Percentiles rank a stretch among this genome's conserved stretches.
These are phyloP conservation scores for Enteromius argenteus DNA, from an alignment of 2,797 vertebrate species.

Conservation along the genomic window DNA sequence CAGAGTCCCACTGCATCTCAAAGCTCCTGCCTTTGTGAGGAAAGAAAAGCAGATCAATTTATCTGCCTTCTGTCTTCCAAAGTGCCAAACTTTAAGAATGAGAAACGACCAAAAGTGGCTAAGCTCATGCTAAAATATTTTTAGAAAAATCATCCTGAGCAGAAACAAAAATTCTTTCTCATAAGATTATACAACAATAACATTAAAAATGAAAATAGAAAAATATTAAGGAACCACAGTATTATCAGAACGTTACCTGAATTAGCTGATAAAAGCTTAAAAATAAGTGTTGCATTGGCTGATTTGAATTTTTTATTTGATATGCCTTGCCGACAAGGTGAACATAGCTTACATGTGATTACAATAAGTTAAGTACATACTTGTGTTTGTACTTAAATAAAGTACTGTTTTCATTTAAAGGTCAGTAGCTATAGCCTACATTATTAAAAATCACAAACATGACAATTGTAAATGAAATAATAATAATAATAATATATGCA, in stretches of 20 bases:
- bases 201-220: neutral
- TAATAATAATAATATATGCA: no score
- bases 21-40: slow-evolving; percentile 47
- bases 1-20: slow-evolving; percentile 39
- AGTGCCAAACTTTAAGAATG: slow-evolving; percentile 28
- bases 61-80: slow-evolving; percentile 33
- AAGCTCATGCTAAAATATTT: slow-evolving; percentile 14
- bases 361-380: neutral
- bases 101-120: slow-evolving; percentile 16
- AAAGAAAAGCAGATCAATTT: slow-evolving; percentile 52
- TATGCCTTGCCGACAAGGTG: neutral
- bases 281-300: neutral
- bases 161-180: neutral
- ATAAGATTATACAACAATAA: neutral
- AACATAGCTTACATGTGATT: neutral
- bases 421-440: neutral
- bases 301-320: neutral
- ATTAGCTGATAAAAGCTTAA: neutral
- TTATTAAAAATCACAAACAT: no score
- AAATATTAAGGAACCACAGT: neutral
- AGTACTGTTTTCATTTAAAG: neutral
- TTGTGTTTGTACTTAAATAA: neutral
- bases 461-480: no score
- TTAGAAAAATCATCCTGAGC: neutral
- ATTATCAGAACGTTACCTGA: neutral